These are phyloP conservation scores for Physella acuta DNA, from an alignment of 1,140 invertebrate genomes.

Conservation along the genomic window DNA sequence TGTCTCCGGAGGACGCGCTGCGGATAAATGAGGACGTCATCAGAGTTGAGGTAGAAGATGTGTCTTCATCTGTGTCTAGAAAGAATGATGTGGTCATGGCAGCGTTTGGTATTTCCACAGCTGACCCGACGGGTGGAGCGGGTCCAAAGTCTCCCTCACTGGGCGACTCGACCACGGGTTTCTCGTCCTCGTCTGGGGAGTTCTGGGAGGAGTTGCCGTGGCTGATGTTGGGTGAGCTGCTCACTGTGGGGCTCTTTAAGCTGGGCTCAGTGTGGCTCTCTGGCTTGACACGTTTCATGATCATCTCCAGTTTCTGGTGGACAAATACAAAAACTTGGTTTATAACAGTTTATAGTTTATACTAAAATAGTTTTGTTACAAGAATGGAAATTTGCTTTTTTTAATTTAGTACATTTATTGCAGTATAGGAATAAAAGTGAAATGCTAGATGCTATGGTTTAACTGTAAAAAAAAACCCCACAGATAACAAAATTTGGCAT, in stretches of 20 bases:
- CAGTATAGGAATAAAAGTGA: background rate
- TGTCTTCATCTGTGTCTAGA: background rate
- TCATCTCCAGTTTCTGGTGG: slow-evolving; percentile 54
- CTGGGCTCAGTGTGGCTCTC: slow-evolving; percentile 27
- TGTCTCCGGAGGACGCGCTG: slow-evolving; percentile 6
- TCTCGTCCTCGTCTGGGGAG: slow-evolving; percentile 24
- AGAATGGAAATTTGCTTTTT: background rate
- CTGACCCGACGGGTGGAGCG: background rate
- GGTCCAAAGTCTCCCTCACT: slow-evolving; percentile 10
- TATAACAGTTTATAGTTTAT: too few relatives aligned
- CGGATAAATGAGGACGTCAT: background rate
- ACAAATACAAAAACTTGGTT: too few relatives aligned
- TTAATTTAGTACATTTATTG: background rate
- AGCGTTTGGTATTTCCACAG: slow-evolving; percentile 8
- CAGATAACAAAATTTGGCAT: too few relatives aligned
- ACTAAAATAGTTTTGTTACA: background rate
- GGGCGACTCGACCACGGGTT: slow-evolving; percentile 10
- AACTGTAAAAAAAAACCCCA: too few relatives aligned
- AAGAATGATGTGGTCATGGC: slow-evolving; percentile 7
- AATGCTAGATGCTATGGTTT: too few relatives aligned
- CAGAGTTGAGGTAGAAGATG: background rate
- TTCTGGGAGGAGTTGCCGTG: slow-evolving; percentile 14
- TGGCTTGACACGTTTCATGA: slow-evolving; percentile 56
- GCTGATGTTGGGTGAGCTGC: slow-evolving; percentile 35
- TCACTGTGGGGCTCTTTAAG: slow-evolving; percentile 21